Conservation (phyloP, 2,113 vertebrate species). For the Peromyscus californicus region DNA sequence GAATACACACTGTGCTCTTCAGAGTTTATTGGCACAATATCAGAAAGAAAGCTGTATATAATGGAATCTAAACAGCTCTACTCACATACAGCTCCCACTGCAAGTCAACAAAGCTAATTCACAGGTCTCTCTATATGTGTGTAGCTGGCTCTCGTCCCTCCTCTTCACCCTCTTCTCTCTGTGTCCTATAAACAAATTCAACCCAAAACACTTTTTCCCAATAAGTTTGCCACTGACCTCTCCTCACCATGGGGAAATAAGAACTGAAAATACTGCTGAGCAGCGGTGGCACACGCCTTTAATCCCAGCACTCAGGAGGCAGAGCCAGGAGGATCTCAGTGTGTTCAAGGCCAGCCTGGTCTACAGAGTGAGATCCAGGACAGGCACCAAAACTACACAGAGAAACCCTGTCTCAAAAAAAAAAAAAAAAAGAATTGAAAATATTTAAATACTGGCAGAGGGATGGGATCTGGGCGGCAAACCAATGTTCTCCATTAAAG, state of each 20-base stretch:
- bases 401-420: too few species aligned
- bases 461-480: conserved; percentile 78
- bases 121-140: neutral
- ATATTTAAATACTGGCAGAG: conserved; percentile 81
- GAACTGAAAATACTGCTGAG: conserved; percentile 52
- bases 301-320: too few species aligned
- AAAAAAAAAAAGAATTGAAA: conserved; percentile 12
- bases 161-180: neutral
- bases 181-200: conserved; percentile 69
- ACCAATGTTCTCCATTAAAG: conserved; percentile 76
- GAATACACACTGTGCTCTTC: conserved; percentile 34
- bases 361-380: too few species aligned
- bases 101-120: conserved; percentile 54
- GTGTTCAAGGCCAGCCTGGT: too few species aligned
- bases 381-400: too few species aligned
- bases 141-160: neutral
- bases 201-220: conserved; percentile 69
- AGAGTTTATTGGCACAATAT: conserved; percentile 71
- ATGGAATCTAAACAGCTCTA: conserved; percentile 57
- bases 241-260: conserved; percentile 56
- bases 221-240: conserved; percentile 63
- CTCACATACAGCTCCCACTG: conserved; percentile 46
- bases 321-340: too few species aligned
- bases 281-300: too few species aligned
- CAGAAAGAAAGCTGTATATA: conserved; percentile 60